Evolutionary conservation across 2,888 invertebrate genomes (phyloP), one percentile per base, ranked within the genome.

Genomic region (Crocallis elinguaria): DNA sequence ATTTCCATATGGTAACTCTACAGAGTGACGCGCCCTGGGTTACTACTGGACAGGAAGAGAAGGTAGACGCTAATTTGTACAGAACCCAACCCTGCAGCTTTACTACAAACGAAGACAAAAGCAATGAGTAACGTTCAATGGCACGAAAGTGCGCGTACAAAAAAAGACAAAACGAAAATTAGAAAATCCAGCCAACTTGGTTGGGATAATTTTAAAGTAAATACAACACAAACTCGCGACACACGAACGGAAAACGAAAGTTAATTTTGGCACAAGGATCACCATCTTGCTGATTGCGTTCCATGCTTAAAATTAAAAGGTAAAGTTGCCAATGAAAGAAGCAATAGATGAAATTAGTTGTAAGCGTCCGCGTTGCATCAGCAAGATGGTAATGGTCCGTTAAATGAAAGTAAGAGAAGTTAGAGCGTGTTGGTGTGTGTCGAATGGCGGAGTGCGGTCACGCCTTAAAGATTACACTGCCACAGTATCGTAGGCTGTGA

Each of bases 401-500:
- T 60, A 69, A 71, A 67, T 65, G 53, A 69, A 68, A 62, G 43
- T 63, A 64, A 66, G 52, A 57, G 48, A 61, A 64, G 57, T 46
- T 49, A 49, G 53, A 56, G 64, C 51, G 44, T 62, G 49, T 49
- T 67, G 66, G 71, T 69, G 74, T 60, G 73, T 69, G 69, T 57
- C 69, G 69, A 64, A 62, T 62, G 49, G 67, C 42, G 43, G 56
- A 3, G 63, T 65, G 64, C 50, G 38, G 42, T 54, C 57, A 57
- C 76, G 71, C 77, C 87, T 95, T 96, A 97, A 95, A 97, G 94
- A 94, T 97, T 97, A 97, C 96, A 97, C 97, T 97, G 97, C 97
- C 97, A 97, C 96, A 96, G 97, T 97, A 97, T 97, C 97, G 96
- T 97, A 97, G 96, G 97, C 96, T 96, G 97, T 96, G 96, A 97